Percentiles rank a stretch among this genome's conserved stretches.
phyloP scores from a whole-genome alignment of 2,113 vertebrate species.

The Psammodynastes pulverulentus region DNA sequence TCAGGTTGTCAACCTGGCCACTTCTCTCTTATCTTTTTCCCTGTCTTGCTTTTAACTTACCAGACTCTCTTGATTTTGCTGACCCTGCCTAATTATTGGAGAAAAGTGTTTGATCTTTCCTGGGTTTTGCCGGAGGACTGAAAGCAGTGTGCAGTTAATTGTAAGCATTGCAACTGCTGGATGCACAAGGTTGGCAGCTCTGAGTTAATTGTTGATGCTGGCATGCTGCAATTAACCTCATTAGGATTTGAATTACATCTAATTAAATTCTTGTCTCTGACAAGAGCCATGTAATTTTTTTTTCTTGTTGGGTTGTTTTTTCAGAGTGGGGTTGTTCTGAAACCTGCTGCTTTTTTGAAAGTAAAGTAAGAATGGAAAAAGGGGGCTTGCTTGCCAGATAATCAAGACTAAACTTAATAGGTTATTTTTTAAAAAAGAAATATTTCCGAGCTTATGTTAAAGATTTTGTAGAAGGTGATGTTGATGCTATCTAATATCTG shows the following conservation, averaged over 20 bases:
- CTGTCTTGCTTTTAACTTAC: not conserved
- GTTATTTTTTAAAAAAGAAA: not conserved
- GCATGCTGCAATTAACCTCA: slow-evolving; percentile 52
- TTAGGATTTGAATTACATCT: slow-evolving; percentile 59
- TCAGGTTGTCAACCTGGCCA: not conserved
- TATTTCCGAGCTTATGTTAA: not conserved
- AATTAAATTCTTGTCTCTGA: slow-evolving; percentile 59
- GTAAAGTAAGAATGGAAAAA: not conserved
- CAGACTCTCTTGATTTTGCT: not conserved
- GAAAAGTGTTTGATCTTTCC: slow-evolving; percentile 15
- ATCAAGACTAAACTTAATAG: not conserved
- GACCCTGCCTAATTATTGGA: not conserved
- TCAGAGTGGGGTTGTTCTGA: slow-evolving; percentile 35
- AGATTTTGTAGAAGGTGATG: not conserved
- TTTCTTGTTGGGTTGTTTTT: slow-evolving; percentile 17
- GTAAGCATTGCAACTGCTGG: slow-evolving; percentile 36
- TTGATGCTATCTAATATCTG: not conserved
- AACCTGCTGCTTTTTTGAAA: slow-evolving; percentile 19
- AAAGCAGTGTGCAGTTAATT: not conserved
- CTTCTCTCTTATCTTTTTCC: not conserved
- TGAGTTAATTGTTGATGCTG: slow-evolving; percentile 58
- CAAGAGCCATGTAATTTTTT: slow-evolving; percentile 44
- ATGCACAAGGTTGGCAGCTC: slow-evolving; percentile 40
- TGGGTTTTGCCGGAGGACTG: not conserved
- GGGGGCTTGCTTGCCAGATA: not conserved